Conservation (phyloP, 2,888 invertebrate species). For the Lottia gigantea region DNA sequence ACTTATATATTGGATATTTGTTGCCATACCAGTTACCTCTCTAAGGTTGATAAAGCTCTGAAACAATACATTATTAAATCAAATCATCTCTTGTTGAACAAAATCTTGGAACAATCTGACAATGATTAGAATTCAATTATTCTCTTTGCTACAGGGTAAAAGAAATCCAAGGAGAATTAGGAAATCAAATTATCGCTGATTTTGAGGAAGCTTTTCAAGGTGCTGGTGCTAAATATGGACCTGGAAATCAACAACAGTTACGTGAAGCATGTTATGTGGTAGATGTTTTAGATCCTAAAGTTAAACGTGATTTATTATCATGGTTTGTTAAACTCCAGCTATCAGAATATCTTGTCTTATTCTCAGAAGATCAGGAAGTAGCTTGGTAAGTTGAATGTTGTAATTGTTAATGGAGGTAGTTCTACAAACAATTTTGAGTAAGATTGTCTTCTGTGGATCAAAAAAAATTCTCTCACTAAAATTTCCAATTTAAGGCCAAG, state of each 20-base stretch:
- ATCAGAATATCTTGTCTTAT: slow-evolving; percentile 92
- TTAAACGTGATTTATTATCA: slow-evolving; percentile 84
- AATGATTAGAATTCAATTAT: slow-evolving; percentile 4
- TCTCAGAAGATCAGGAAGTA: slow-evolving; percentile 92
- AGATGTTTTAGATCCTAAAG: slow-evolving; percentile 86
- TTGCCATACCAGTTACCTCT: no score
- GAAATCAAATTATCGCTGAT: slow-evolving; percentile 88
- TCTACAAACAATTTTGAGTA: no score
- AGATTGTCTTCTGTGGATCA: no score
- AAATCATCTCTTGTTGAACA: no score
- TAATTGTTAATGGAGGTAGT: no score
- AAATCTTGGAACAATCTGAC: no score
- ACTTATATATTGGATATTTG: no score
- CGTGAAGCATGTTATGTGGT: slow-evolving; percentile 80
- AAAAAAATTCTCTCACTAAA: no score
- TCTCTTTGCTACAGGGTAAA: slow-evolving; percentile 72
- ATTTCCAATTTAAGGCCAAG: no score
- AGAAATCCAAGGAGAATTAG: slow-evolving; percentile 80
- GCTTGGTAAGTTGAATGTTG: background rate
- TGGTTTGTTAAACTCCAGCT: slow-evolving; percentile 91
- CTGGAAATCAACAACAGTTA: slow-evolving; percentile 73
- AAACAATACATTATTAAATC: no score
- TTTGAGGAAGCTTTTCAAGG: slow-evolving; percentile 83
- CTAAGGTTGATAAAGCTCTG: no score
- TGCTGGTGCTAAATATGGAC: slow-evolving; percentile 68